Conservation (phyloP, 2,797 vertebrate species). For the Tragopan temminckii region DNA sequence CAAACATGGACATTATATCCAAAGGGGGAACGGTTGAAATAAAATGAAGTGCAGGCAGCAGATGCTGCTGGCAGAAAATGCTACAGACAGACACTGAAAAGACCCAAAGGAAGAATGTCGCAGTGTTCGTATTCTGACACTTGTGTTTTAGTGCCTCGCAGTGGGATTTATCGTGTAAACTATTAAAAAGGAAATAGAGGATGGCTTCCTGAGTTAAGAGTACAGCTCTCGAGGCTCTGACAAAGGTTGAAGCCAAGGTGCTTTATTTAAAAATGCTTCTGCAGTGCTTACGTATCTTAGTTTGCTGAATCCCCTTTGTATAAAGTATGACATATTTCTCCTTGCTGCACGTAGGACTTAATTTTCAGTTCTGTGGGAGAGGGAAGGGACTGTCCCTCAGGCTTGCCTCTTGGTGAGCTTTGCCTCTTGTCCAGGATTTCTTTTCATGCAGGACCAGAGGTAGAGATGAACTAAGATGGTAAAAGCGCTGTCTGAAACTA, state of each 20-base stretch:
- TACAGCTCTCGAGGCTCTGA: neutral
- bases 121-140: neutral
- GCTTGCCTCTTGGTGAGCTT: neutral
- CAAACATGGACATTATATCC: neutral
- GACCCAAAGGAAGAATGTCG: neutral
- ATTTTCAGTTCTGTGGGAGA: neutral
- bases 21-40: neutral
- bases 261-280: neutral
- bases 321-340: rapidly evolving
- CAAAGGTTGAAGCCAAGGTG: neutral
- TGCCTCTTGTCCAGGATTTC: neutral
- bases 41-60: neutral
- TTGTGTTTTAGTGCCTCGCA: neutral
- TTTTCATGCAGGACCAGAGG: neutral
- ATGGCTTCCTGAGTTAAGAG: neutral
- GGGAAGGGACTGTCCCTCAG: neutral
- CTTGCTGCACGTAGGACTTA: neutral
- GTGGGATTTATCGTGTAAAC: neutral
- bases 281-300: rapidly evolving
- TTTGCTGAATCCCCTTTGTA: neutral
- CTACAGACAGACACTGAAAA: rapidly evolving
- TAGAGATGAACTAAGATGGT: neutral
- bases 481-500: rapidly evolving
- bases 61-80: neutral
- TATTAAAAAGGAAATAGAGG: neutral